Conservation (phyloP, 2,797 vertebrate species). For the Pseudopleuronectes americanus region DNA sequence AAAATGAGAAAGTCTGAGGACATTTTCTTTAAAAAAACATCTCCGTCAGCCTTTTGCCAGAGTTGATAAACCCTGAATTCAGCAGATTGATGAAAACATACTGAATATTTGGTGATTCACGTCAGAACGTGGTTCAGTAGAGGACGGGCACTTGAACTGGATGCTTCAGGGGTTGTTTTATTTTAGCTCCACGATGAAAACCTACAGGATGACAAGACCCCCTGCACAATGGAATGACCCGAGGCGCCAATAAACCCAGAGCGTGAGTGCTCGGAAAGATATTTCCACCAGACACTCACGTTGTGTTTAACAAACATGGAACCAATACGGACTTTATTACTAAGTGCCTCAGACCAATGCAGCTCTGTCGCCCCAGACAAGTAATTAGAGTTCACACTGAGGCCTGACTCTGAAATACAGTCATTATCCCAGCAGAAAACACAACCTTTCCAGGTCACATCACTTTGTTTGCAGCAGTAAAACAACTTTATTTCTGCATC, state of each 20-base stretch:
- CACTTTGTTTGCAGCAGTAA: slow-evolving; percentile 95
- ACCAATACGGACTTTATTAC: slow-evolving; percentile 74
- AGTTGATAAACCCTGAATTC: slow-evolving; percentile 19
- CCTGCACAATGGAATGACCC: not conserved
- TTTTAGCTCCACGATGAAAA: slow-evolving; percentile 1
- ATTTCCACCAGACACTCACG: slow-evolving; percentile 40
- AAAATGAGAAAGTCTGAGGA: slow-evolving; percentile 75
- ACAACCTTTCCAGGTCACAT: slow-evolving; percentile 97
- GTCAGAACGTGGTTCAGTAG: not conserved
- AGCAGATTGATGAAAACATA: not conserved
- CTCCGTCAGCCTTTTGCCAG: slow-evolving; percentile 24
- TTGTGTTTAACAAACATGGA: slow-evolving; percentile 65
- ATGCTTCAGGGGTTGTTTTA: not conserved
- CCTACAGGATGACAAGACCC: not conserved
- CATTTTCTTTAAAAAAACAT: slow-evolving; percentile 45
- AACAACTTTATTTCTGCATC: slow-evolving; percentile 97
- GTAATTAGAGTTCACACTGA: slow-evolving; percentile 82
- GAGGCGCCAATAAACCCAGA: not conserved
- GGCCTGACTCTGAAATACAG: slow-evolving; percentile 85
- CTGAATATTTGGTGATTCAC: not conserved
- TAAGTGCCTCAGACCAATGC: slow-evolving; percentile 69
- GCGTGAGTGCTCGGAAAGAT: slow-evolving; percentile 8
- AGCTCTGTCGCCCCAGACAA: slow-evolving; percentile 72
- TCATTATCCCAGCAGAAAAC: slow-evolving; percentile 92
- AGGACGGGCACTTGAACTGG: not conserved